Evolutionary conservation across 2,113 vertebrate species (phyloP).

Genomic region (Okapia johnstoni): DNA sequence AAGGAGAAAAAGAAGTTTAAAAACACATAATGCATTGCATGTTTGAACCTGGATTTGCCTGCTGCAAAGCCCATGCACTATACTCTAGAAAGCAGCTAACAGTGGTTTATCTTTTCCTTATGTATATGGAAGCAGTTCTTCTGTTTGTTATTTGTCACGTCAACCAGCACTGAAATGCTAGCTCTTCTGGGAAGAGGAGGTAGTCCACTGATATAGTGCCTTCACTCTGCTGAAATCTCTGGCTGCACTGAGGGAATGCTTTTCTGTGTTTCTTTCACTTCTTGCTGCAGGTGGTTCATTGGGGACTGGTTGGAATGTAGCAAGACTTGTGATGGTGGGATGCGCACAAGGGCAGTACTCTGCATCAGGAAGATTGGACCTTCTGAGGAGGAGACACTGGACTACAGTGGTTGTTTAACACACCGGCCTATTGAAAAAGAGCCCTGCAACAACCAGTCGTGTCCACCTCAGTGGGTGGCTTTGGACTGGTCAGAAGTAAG

Average conservation of each 20-base stretch:
- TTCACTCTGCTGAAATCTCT: background rate
- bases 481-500: slow-evolving; percentile 98
- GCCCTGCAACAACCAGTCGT: slow-evolving; percentile 96
- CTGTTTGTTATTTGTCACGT: background rate
- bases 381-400: slow-evolving; percentile 94
- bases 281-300: slow-evolving; percentile 92
- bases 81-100: background rate
- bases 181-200: background rate
- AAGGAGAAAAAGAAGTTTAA: background rate
- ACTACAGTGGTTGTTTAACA: slow-evolving; percentile 92
- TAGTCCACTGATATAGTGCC: background rate
- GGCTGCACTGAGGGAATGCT: slow-evolving; percentile 19
- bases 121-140: background rate
- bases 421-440: slow-evolving; percentile 92
- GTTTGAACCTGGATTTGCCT: background rate
- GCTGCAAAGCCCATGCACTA: background rate
- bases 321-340: slow-evolving; percentile 95
- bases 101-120: background rate
- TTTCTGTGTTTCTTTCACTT: slow-evolving; percentile 45
- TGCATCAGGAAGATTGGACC: slow-evolving; percentile 93
- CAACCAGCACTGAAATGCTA: background rate
- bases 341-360: slow-evolving; percentile 89
- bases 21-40: background rate
- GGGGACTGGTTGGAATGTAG: slow-evolving; percentile 97
- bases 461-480: slow-evolving; percentile 96